Evolutionary conservation across 2,797 vertebrate genomes (phyloP).

Genomic region (Scolopax bukidnonensis): DNA sequence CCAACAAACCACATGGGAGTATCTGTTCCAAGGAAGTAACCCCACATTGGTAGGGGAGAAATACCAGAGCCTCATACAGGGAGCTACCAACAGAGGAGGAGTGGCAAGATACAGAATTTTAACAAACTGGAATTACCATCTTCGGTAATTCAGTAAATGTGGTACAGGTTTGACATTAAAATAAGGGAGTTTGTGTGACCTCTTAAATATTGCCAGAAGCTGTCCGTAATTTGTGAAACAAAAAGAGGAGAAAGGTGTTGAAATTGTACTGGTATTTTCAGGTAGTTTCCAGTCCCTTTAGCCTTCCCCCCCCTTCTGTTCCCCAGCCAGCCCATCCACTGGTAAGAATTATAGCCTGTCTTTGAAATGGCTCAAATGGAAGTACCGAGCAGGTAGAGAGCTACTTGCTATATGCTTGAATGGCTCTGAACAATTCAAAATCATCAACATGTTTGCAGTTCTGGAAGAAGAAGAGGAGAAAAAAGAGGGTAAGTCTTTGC

Average conservation of each 20-base stretch:
- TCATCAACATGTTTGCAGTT: slow-evolving; percentile 31
- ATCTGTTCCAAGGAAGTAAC: neutral
- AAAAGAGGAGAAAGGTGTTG: neutral
- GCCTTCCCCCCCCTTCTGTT: neutral
- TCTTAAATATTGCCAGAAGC: neutral
- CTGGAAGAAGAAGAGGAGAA: neutral
- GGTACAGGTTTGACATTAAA: neutral
- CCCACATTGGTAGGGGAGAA: neutral
- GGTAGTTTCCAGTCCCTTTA: neutral
- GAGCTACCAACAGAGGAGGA: neutral
- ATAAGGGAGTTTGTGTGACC: neutral
- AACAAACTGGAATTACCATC: neutral
- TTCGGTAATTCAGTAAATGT: neutral
- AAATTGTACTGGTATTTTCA: neutral
- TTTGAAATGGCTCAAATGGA: slow-evolving; percentile 12
- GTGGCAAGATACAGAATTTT: neutral
- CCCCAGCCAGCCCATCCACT: neutral
- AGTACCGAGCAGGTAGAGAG: slow-evolving; percentile 17
- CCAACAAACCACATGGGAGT: neutral
- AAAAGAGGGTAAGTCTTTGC: neutral
- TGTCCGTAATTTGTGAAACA: neutral
- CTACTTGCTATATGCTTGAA: slow-evolving; percentile 6
- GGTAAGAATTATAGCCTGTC: neutral
- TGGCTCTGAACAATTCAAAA: slow-evolving; percentile 48
- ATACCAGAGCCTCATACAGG: neutral